phyloP scores from a whole-genome alignment of 2,797 vertebrate species.

The Sciaenops ocellatus region DNA sequence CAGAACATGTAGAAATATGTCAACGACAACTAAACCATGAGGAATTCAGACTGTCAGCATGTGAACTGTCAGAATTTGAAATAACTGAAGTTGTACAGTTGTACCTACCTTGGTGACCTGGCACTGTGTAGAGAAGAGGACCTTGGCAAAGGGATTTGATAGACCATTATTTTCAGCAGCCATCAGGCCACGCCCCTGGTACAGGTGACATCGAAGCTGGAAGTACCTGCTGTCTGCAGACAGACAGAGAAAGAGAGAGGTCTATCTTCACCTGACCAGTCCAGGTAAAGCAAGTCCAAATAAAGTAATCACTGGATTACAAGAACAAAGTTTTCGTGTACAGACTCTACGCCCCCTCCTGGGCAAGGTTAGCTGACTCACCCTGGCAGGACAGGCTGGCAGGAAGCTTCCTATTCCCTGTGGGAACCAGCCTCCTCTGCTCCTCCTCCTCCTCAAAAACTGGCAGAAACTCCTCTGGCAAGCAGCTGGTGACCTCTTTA shows the following conservation, averaged over 20 bases:
- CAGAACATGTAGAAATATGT: constrained; percentile 8
- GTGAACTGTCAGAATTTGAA: background rate
- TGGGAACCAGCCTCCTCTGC: constrained; percentile 29
- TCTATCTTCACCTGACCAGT: background rate
- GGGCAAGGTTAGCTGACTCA: constrained; percentile 69
- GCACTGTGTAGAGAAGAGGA: constrained; percentile 93
- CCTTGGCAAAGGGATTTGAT: constrained; percentile 91
- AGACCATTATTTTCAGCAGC: constrained; percentile 93
- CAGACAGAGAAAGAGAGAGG: background rate
- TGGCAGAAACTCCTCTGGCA: constrained; percentile 89
- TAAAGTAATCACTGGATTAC: background rate
- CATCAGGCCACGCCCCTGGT: constrained; percentile 92
- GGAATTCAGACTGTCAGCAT: background rate
- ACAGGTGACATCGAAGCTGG: constrained; percentile 94
- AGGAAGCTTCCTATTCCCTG: constrained; percentile 79
- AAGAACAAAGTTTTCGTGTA: background rate
- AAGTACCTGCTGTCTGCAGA: constrained; percentile 90
- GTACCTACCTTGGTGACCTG: constrained; percentile 88
- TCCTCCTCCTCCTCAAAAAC: constrained; percentile 78
- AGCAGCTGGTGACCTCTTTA: constrained; percentile 86
- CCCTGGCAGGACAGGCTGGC: constrained; percentile 87
- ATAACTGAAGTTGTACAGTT: background rate
- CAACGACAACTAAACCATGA: background rate
- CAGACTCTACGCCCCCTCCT: accelerated
- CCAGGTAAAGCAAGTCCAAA: background rate